A percentile compares a stretch with the other conserved stretches of the same genome.
Conservation (phyloP, 23 tunicate species). For the Trididemnum clinides region DNA sequence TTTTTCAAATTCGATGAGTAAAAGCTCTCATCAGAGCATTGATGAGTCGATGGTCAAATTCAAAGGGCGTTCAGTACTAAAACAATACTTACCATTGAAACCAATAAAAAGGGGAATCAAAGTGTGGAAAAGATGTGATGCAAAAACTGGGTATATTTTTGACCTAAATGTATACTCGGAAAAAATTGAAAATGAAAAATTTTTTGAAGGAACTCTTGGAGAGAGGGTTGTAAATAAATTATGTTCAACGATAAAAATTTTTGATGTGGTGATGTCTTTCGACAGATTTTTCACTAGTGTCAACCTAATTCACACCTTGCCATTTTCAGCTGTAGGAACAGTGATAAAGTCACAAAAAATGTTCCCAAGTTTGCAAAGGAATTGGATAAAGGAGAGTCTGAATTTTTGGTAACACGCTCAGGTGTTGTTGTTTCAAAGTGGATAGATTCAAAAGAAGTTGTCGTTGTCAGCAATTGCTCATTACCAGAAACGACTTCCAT, state of each 20-base stretch:
- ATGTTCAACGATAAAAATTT: conserved; percentile 12
- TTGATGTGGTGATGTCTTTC: conserved; percentile 18
- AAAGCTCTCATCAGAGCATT: conserved; percentile 25
- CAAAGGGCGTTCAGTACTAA: conserved; percentile 29
- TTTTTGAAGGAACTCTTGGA: conserved; percentile 17
- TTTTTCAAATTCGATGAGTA: conserved; percentile 15
- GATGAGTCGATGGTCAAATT: conserved; percentile 35
- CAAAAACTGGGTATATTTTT: conserved; percentile 22
- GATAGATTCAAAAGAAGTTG: conserved; percentile 33
- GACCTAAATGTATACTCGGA: conserved; percentile 13
- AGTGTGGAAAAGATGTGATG: conserved; percentile 29
- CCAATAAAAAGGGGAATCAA: conserved; percentile 21
- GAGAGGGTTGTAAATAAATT: conserved; percentile 30
- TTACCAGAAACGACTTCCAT: conserved; percentile 9
- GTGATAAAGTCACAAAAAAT: conserved; percentile 1
- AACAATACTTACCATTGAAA: conserved; percentile 22
- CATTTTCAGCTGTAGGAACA: conserved; percentile 23
- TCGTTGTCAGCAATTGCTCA: conserved; percentile 17
- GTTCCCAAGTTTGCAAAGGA: conserved; percentile 8
- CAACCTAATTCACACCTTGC: conserved; percentile 20
- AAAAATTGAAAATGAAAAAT: conserved; percentile 9
- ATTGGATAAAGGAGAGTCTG: conserved; percentile 18
- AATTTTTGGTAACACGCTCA: conserved; percentile 9
- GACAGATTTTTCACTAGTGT: conserved; percentile 27
- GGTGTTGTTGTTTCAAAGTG: conserved; percentile 20